Percentiles rank a stretch among this genome's conserved stretches.
phyloP scores from a whole-genome alignment of 2,888 invertebrate genomes.

The Luperina testacea region DNA sequence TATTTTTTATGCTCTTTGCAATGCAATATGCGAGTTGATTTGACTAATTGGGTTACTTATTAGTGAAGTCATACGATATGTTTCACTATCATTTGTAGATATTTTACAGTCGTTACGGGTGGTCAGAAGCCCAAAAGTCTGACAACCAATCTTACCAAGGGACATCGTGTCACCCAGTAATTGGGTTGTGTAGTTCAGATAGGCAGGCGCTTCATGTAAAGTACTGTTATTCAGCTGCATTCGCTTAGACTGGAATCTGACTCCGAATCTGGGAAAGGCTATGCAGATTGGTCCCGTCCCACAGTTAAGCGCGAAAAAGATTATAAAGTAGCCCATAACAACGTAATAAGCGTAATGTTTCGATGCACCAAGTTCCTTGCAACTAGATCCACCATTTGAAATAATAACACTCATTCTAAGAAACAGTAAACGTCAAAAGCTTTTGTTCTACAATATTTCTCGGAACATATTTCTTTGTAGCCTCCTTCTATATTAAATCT shows the following conservation, averaged over 20 bases:
- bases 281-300: not conserved
- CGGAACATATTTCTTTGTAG: slow-evolving; percentile 56
- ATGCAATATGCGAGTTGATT: not conserved
- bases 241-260: not conserved
- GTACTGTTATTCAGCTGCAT: not conserved
- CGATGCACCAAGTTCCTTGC: slow-evolving; percentile 14
- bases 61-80: slow-evolving; percentile 2
- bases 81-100: not conserved
- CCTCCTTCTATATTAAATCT: slow-evolving; percentile 47
- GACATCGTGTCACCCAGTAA: not conserved
- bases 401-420: slow-evolving; percentile 26
- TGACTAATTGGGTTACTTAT: slow-evolving; percentile 19
- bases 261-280: not conserved
- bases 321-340: not conserved
- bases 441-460: slow-evolving; percentile 50
- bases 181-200: not conserved
- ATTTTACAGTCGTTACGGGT: not conserved
- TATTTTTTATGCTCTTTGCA: not conserved
- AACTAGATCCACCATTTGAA: slow-evolving; percentile 17
- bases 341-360: not conserved
- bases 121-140: not conserved
- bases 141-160: not conserved
- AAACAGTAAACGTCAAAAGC: slow-evolving; percentile 32
- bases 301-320: not conserved
- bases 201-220: not conserved